Evolutionary conservation across 2,113 vertebrate species (phyloP).

Genomic region (Telmatochromis sp.): DNA sequence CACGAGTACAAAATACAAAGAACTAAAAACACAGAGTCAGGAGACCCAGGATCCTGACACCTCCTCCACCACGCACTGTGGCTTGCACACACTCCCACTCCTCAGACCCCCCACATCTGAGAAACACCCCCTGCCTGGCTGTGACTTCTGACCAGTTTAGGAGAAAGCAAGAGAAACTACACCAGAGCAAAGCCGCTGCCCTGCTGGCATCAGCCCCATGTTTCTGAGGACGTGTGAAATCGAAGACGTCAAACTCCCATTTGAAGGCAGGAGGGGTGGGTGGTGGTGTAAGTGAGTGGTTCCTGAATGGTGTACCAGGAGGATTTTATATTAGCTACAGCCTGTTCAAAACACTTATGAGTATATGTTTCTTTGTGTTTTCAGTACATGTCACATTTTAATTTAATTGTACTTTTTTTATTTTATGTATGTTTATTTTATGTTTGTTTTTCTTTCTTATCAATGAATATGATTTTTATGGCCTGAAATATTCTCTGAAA

Average conservation of each 20-base stretch:
- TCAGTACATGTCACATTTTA: background rate
- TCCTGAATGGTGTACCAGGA: background rate
- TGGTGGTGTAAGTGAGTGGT: background rate
- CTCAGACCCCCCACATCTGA: background rate
- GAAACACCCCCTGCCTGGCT: background rate
- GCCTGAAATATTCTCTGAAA: background rate
- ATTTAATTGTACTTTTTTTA: background rate
- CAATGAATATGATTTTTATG: background rate
- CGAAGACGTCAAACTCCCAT: background rate
- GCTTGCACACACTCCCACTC: background rate
- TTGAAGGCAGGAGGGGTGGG: background rate
- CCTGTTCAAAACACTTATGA: background rate
- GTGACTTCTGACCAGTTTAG: background rate
- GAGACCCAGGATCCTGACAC: no score
- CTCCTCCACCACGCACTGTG: background rate
- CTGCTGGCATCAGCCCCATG: background rate
- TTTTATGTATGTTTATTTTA: no score
- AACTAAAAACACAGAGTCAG: rapidly evolving
- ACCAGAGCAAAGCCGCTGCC: background rate
- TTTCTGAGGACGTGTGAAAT: background rate
- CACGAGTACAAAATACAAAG: no score
- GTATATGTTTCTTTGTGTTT: background rate
- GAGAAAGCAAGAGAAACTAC: background rate
- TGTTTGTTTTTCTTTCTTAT: background rate
- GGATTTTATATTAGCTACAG: background rate